Conservation (phyloP, 2,113 vertebrate genomes). For the Acrocephalus arundinaceus region DNA sequence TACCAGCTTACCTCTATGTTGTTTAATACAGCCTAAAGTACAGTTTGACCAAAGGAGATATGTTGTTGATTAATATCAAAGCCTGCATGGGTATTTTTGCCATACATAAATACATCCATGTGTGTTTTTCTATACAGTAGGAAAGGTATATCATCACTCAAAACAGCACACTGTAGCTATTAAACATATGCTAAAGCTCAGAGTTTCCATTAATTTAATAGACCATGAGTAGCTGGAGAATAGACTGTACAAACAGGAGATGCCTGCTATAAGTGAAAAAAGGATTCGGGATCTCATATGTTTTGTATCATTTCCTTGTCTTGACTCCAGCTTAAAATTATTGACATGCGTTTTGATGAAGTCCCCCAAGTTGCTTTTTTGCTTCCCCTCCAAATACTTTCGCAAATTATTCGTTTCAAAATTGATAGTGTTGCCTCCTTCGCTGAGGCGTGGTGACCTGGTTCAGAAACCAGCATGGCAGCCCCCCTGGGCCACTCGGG, state of each 20-base stretch:
- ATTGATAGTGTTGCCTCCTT: not conserved
- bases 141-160: not conserved
- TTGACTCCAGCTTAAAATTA: not conserved
- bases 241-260: not conserved
- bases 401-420: not conserved
- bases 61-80: not conserved
- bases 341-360: not conserved
- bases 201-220: slow-evolving; percentile 45
- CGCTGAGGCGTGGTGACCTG: too few relatives aligned
- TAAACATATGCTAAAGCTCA: slow-evolving; percentile 36
- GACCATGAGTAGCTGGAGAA: not conserved
- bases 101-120: not conserved
- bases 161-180: slow-evolving; percentile 6
- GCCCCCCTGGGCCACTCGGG: too few relatives aligned
- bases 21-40: not conserved
- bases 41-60: not conserved
- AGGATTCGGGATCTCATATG: not conserved
- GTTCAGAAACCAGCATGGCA: too few relatives aligned
- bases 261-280: not conserved
- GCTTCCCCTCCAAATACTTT: not conserved
- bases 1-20: not conserved
- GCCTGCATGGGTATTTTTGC: not conserved
- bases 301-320: slow-evolving; percentile 29
- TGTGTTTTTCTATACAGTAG: not conserved
- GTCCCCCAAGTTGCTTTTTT: accelerated